phyloP scores from a whole-genome alignment of 53 echinoderm and acorn worm genomes.

The Zoroaster sp. region DNA sequence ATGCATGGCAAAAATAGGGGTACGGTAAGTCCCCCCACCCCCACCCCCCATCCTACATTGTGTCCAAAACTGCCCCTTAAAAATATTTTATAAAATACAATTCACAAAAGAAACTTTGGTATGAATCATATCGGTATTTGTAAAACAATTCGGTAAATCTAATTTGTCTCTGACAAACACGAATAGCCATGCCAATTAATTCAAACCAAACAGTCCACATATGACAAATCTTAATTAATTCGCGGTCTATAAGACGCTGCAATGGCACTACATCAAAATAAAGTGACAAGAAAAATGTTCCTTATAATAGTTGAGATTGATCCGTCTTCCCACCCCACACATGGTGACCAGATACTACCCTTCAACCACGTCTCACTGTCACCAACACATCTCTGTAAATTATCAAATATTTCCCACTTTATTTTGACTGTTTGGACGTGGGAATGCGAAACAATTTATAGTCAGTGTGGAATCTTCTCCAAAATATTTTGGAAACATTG shows the following conservation, averaged over 20 bases:
- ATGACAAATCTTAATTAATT: slow-evolving; percentile 25
- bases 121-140: no score
- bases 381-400: slow-evolving; percentile 15
- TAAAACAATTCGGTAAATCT: no score
- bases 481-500: slow-evolving; percentile 63
- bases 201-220: background rate
- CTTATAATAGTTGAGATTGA: background rate
- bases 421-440: slow-evolving; percentile 34
- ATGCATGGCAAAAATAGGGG: no score
- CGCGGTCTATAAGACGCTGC: background rate
- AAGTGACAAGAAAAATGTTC: slow-evolving; percentile 11
- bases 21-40: no score
- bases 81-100: no score
- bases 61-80: no score
- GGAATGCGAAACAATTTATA: slow-evolving; percentile 57
- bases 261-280: slow-evolving; percentile 7
- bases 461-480: slow-evolving; percentile 48
- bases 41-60: background rate
- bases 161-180: background rate
- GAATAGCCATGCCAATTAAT: background rate
- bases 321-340: background rate
- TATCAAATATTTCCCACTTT: slow-evolving; percentile 43
- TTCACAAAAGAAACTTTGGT: no score
- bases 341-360: slow-evolving; percentile 24
- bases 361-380: background rate